A percentile compares a stretch with the other conserved stretches of the same genome.
phyloP scores from a whole-genome alignment of 2,888 invertebrate genomes.

The Laspeyria flexula region DNA sequence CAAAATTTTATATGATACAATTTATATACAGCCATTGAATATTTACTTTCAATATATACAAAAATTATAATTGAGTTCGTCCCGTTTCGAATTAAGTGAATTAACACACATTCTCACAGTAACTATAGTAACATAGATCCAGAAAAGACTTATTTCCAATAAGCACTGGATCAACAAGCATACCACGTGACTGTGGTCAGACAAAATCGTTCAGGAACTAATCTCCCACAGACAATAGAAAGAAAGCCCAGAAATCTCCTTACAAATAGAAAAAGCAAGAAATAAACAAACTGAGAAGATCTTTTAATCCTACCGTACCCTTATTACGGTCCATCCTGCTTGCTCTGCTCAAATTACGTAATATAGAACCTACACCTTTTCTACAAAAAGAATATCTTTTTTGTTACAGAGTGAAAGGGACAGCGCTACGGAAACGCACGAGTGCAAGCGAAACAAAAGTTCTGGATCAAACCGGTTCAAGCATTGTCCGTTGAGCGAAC shows the following conservation, averaged over 20 bases:
- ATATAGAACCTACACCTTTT: conserved; percentile 45
- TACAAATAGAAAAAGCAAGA: conserved; percentile 1
- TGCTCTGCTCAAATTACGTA: conserved; percentile 30
- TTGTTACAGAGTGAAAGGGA: conserved; percentile 77
- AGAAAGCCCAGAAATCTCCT: not conserved
- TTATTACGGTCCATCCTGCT: conserved; percentile 9
- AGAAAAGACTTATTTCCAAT: no score
- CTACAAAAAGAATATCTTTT: conserved; percentile 51
- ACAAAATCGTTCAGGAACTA: not conserved
- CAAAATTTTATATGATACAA: no score
- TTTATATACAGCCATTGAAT: no score
- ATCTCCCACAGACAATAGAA: no score
- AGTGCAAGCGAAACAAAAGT: conserved; percentile 56
- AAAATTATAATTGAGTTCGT: no score
- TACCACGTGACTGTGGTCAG: not conserved
- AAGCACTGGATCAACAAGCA: no score
- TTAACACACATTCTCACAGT: no score
- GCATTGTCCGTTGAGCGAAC: conserved; percentile 60
- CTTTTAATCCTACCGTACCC: conserved; percentile 10
- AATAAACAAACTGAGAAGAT: conserved; percentile 2
- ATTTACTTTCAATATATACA: no score
- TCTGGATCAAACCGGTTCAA: conserved; percentile 60
- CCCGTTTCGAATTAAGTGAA: no score
- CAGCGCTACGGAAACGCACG: conserved; percentile 22
- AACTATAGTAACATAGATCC: no score